phyloP scores from a whole-genome alignment of 2,888 invertebrate genomes.

The Amphimallon solstitiale region DNA sequence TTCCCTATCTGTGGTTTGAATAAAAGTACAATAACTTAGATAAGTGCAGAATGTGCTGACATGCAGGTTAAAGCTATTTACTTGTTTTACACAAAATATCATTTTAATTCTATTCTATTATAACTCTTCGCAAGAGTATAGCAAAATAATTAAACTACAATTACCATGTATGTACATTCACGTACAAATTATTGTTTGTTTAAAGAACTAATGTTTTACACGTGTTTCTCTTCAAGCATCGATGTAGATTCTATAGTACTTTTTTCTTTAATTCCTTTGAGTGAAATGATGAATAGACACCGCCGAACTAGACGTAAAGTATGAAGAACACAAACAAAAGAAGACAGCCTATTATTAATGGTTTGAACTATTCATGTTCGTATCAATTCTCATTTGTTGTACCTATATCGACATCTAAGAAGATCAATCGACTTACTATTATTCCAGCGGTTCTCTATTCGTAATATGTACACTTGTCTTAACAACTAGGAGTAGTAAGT shows the following conservation, averaged over 20 bases:
- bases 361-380: conserved; percentile 44
- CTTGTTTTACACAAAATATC: too few relatives aligned
- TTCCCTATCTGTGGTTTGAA: too few relatives aligned
- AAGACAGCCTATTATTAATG: conserved; percentile 45
- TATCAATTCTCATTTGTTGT: conserved; percentile 47
- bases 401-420: conserved; percentile 44
- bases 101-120: too few relatives aligned
- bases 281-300: conserved; percentile 36
- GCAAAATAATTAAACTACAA: conserved; percentile 24
- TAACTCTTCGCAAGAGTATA: too few relatives aligned
- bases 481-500: conserved; percentile 22
- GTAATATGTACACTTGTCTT: conserved; percentile 32
- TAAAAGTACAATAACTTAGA: too few relatives aligned
- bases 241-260: conserved; percentile 15
- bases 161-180: conserved; percentile 18
- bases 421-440: conserved; percentile 37
- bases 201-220: conserved; percentile 31
- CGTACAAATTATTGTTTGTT: conserved; percentile 28
- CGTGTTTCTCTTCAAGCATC: conserved; percentile 28
- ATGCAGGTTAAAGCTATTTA: too few relatives aligned
- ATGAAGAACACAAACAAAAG: conserved; percentile 39
- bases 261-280: conserved; percentile 37
- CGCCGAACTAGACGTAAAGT: conserved; percentile 34
- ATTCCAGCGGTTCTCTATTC: conserved; percentile 28
- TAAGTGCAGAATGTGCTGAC: too few relatives aligned